Evolutionary conservation across 2,888 invertebrate species (phyloP).

Genomic region (Platerodrilus igneus): DNA sequence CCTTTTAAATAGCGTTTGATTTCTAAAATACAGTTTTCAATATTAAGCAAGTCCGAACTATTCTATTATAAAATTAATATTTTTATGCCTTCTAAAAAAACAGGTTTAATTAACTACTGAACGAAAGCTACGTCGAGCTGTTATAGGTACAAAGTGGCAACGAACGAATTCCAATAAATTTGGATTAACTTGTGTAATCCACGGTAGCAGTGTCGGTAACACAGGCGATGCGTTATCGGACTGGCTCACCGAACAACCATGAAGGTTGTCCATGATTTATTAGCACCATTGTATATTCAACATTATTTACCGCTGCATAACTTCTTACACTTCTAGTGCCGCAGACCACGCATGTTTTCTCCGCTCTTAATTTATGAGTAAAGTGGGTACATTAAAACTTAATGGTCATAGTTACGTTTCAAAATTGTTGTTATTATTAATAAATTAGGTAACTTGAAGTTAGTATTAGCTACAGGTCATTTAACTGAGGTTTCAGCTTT

Average conservation of each 20-base stretch:
- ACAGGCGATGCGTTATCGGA: conserved; percentile 34
- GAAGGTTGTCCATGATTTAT: conserved; percentile 39
- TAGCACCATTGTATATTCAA: conserved; percentile 36
- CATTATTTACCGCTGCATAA: conserved; percentile 14
- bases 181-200: conserved; percentile 46
- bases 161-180: conserved; percentile 43
- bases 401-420: no score
- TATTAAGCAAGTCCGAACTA: no score
- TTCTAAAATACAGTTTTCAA: no score
- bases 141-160: conserved; percentile 16
- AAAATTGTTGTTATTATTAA: no score
- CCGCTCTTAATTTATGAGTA: conserved; percentile 9
- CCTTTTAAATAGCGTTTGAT: no score
- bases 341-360: conserved; percentile 6
- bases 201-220: conserved; percentile 42
- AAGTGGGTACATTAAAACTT: conserved; percentile 17
- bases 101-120: conserved; percentile 27
- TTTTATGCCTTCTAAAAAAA: conserved; percentile 19
- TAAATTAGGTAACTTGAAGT: no score
- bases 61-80: no score
- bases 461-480: no score
- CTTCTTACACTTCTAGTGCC: conserved; percentile 29
- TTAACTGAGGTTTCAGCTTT: no score
- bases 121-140: conserved; percentile 27
- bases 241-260: conserved; percentile 29